phyloP scores from a whole-genome alignment of 1,140 invertebrate species.

The Hyles euphorbiae region DNA sequence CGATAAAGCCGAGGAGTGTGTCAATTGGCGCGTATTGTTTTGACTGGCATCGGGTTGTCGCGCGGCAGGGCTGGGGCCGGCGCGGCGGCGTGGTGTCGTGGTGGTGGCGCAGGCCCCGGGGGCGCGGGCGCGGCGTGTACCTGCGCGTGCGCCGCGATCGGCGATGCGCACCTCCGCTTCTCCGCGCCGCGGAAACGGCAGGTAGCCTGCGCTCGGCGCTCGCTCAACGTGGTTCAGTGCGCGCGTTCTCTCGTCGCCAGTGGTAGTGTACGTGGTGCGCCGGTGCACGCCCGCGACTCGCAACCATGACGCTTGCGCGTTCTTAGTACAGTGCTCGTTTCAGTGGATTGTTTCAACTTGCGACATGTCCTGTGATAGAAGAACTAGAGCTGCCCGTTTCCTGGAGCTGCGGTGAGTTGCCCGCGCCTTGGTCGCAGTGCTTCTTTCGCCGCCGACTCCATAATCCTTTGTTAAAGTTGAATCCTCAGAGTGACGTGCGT shows the following conservation, averaged over 20 bases:
- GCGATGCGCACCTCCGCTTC: constrained; percentile 71
- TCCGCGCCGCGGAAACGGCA: constrained; percentile 58
- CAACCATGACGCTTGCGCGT: constrained; percentile 55
- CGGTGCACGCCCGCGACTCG: constrained; percentile 49
- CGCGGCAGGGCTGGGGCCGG: constrained; percentile 10
- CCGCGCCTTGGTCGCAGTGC: constrained; percentile 35
- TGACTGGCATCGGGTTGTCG: constrained; percentile 21
- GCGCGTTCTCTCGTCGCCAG: constrained; percentile 67
- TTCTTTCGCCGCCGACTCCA: constrained; percentile 41
- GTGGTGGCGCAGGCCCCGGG: constrained; percentile 12
- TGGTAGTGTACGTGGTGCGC: constrained; percentile 67
- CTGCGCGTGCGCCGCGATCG: constrained; percentile 64
- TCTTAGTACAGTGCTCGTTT: constrained; percentile 55
- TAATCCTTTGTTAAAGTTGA: constrained; percentile 68
- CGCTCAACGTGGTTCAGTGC: constrained; percentile 54
- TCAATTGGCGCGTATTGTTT: constrained; percentile 15
- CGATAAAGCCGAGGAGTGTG: no score
- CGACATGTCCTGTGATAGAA: constrained; percentile 71
- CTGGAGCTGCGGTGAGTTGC: constrained; percentile 71
- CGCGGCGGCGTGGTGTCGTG: no score
- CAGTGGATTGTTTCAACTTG: constrained; percentile 46
- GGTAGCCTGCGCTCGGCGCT: constrained; percentile 49
- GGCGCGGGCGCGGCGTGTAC: constrained; percentile 42
- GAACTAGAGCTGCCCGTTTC: constrained; percentile 66
- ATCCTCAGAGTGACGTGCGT: constrained; percentile 56